Base-by-base conservation (phyloP, 2,888 invertebrate species). In the Apeira syringaria region DNA sequence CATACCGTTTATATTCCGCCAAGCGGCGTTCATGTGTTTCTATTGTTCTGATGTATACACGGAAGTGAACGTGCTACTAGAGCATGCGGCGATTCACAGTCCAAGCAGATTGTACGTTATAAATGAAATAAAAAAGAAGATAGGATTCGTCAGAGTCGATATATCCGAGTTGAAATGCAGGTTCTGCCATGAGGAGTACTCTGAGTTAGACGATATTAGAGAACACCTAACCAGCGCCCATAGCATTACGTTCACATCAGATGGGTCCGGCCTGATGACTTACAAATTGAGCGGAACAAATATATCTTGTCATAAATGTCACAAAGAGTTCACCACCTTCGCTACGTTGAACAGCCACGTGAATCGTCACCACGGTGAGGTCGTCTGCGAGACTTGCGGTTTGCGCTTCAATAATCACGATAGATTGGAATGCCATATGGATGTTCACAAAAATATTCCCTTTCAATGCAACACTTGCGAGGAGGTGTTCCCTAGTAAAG, bases 21-120 rank as follows among this genome's bases (percentile, higher is more conserved):
- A 18, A 6, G 30, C 18, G 6, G 18, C 54, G 15, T 64, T 53
- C 39, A 64, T 60, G 44, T 67, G 64, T 32, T 64, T 67, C 34
- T 64, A 52, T 44, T 67, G 67, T 24, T 40, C 53, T 0, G 50
- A 62, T 29, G 48, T 52, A 4, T 46, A 44, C 18, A 48, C 57
- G 53, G 33, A 33, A 7, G n/a, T 33, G 0, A 7, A 15, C 3
- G 1, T 12, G 8, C 12, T 9, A 9, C 8, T 33, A 6, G 2
- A 33, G 1, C 33, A 33, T 5, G 25, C 33, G 7, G 3, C 12
- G 1, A 15, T 8, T 4, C 32, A 32, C 13, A 5, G 8, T 12
- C 32, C 32, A 2, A 20, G n/a, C n/a, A n/a, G n/a, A n/a, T n/a
- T n/a, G n/a, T n/a, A n/a, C n/a, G n/a, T 6, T 3, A 5, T 2